Base-by-base conservation (phyloP, 2,888 invertebrate genomes). In the Sinotaia quadrata region DNA sequence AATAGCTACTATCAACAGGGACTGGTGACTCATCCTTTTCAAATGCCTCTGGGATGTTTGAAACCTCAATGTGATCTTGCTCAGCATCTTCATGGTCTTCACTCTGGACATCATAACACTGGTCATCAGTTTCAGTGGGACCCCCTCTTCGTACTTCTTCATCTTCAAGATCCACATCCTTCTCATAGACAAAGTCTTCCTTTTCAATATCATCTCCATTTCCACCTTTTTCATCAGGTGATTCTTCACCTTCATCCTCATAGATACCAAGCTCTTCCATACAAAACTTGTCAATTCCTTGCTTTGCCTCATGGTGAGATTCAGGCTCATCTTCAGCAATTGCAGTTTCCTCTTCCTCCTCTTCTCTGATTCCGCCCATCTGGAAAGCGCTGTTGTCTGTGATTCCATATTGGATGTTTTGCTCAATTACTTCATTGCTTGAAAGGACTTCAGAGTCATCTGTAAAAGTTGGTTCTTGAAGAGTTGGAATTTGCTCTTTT, bases 161-260 rank as follows among this genome's bases (percentile, higher is more conserved):
- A 69, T 77, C 76, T 31, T 77, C 78, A 15, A 71, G 71, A 49
- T 76, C 75, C 27, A 73, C 77, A 60, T 73, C 72, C 29, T 75
- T 74, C 36, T 71, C 75, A 61, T 66, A 73, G 18, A 68, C 73
- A 65, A 72, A 69, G 31, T 57, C 69, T 44, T 63, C 67, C 24
- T 59, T 57, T 2, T 62, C 67, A 62, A 44, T 12, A 24, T 62
- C 61, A 24, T 29, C 54, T 33, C 60, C 58, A 24, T 74, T 71
- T 44, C 57, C 68, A 15, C 47, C 18, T 33, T 41, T 62, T 21
- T 63, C 68, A 10, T 68, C 71, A 15, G 59, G 71, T n/a, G 71
- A 69, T 47, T 71, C 72, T n/a, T 54, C 61, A 4, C 61, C 80
- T 12, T 82, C 79, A 65, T 79, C 81, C 33, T 83, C 84, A 73